Conservation (phyloP, 2,888 invertebrate species). For the Schrankia costaestrigalis region DNA sequence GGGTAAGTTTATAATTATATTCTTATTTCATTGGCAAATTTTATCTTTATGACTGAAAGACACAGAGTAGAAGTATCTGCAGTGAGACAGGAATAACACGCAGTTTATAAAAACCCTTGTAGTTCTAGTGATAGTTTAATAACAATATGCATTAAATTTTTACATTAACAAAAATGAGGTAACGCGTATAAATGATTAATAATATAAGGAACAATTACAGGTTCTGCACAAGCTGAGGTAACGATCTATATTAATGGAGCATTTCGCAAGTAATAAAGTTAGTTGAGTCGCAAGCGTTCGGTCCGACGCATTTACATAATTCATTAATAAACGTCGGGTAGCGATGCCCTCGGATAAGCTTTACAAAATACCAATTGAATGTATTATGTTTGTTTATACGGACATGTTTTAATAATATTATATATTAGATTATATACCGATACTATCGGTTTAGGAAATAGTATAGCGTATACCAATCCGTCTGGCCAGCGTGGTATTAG, state of each 20-base stretch:
- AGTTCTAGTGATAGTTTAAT: too few relatives aligned
- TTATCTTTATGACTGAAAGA: too few relatives aligned
- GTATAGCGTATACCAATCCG: too few relatives aligned
- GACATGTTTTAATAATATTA: too few relatives aligned
- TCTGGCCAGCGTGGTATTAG: too few relatives aligned
- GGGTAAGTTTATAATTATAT: too few relatives aligned
- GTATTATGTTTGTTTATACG: too few relatives aligned
- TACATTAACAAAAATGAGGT: conserved; percentile 15
- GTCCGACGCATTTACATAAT: conserved; percentile 65
- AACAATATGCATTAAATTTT: conserved; percentile 13
- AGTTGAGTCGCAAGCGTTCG: conserved; percentile 47
- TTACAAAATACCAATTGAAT: conserved; percentile 59
- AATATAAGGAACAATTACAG: conserved; percentile 22
- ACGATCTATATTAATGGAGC: conserved; percentile 46
- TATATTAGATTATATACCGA: too few relatives aligned
- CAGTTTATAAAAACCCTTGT: too few relatives aligned
- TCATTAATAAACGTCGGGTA: conserved; percentile 69
- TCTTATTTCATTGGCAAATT: too few relatives aligned
- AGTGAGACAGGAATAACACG: too few relatives aligned
- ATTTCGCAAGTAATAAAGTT: conserved; percentile 62
- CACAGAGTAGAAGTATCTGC: too few relatives aligned
- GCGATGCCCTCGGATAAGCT: conserved; percentile 68
- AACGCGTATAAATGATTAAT: conserved; percentile 14
- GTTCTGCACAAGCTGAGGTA: conserved; percentile 21
- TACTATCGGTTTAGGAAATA: conserved; percentile 16